Conservation (phyloP, 2,113 vertebrate genomes). For the Neolamprologus kungweensis region DNA sequence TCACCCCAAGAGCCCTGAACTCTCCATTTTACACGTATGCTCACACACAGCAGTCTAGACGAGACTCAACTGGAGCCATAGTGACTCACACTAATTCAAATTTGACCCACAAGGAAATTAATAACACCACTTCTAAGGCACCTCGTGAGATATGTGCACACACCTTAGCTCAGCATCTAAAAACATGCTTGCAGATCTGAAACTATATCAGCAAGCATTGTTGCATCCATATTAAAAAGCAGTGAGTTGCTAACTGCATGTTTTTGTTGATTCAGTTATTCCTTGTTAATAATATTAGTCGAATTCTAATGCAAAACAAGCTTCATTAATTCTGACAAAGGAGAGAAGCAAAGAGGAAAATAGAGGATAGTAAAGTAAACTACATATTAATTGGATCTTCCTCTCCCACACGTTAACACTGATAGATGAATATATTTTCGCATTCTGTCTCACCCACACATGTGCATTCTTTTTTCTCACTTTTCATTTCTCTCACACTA, state of each 20-base stretch:
- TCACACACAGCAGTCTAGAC: background rate
- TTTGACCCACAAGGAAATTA: conserved; percentile 51
- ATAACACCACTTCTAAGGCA: conserved; percentile 44
- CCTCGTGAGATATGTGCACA: conserved; percentile 6
- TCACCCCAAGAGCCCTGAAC: background rate
- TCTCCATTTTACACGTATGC: background rate
- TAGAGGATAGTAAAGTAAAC: conserved; percentile 20
- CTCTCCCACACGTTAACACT: conserved; percentile 57
- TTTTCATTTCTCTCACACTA: background rate
- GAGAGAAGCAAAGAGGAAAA: background rate
- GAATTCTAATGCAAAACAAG: background rate
- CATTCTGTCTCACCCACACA: conserved; percentile 62
- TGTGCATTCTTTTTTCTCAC: conserved; percentile 15
- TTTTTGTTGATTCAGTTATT: background rate
- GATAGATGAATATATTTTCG: conserved; percentile 61
- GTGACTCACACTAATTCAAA: conserved; percentile 50
- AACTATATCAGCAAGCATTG: background rate
- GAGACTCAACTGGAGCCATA: conserved; percentile 14
- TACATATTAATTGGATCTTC: conserved; percentile 56
- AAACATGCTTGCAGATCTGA: background rate
- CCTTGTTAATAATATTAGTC: background rate
- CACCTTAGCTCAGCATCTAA: background rate
- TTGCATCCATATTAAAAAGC: background rate
- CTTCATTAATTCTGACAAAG: background rate
- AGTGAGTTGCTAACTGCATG: background rate